Evolutionary conservation across 2,888 invertebrate species (phyloP).

Genomic region (Dascillus cervinus): DNA sequence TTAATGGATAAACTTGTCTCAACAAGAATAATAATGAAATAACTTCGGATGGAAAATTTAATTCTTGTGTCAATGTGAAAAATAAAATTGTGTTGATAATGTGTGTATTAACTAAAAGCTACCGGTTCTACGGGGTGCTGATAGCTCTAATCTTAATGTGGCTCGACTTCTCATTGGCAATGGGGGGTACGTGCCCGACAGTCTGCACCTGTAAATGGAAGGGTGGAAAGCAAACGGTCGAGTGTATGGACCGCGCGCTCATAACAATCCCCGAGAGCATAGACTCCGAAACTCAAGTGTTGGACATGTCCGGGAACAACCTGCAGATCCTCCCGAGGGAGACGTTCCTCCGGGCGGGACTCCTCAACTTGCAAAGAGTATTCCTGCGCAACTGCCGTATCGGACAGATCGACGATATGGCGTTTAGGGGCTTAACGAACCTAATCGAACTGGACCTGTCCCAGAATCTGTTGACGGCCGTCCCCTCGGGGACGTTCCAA

Average conservation of each 20-base stretch:
- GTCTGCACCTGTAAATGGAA: conserved; percentile 91
- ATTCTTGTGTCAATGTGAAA: too few relatives aligned
- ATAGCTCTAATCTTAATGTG: conserved; percentile 19
- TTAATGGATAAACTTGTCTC: too few relatives aligned
- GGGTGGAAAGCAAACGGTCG: conserved; percentile 86
- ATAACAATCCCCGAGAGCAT: conserved; percentile 80
- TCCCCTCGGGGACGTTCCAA: conserved; percentile 73
- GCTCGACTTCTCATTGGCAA: conserved; percentile 35
- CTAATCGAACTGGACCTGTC: conserved; percentile 85
- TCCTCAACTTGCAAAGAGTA: conserved; percentile 80
- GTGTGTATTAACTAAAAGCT: too few relatives aligned
- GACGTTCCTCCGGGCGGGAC: conserved; percentile 71
- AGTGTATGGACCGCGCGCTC: conserved; percentile 76
- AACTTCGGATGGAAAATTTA: too few relatives aligned
- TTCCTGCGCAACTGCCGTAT: conserved; percentile 78
- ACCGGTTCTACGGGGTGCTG: conserved; percentile 11
- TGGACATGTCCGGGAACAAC: conserved; percentile 84
- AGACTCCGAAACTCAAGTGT: conserved; percentile 82
- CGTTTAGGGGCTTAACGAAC: conserved; percentile 81
- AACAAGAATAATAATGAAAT: too few relatives aligned
- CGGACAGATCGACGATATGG: conserved; percentile 76
- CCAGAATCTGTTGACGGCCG: conserved; percentile 69
- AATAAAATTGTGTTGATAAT: too few relatives aligned
- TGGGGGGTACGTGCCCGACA: conserved; percentile 59
- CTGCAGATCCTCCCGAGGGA: conserved; percentile 75